Base-by-base conservation (phyloP, 1,140 invertebrate genomes). In the Diprion similis region DNA sequence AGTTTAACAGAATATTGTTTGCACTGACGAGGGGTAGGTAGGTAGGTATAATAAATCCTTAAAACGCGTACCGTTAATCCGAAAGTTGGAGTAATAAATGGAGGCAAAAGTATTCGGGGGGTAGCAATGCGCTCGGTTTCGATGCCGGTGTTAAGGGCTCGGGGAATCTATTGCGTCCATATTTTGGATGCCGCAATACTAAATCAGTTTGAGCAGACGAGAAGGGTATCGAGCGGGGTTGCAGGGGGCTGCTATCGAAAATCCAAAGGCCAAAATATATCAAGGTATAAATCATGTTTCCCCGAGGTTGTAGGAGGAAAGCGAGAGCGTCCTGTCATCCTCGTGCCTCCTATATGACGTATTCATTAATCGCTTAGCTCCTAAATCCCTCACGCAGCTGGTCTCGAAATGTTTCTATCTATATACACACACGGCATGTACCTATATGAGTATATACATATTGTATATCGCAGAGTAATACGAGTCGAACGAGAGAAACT, bases 301-400 rank as follows among this genome's bases (percentile, higher is more conserved):
- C 75, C 76, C 76, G 75, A 76, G 71, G 77, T 75, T 74, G 71
- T 77, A 75, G 76, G 75, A 72, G 72, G 77, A 70, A 72, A 77
- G 69, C 74, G 76, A 79, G 74, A 46, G 17, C 64, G 13, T 46
- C 66, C 47, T 72, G 59, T 75, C 67, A 45, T 73, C 68, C 45
- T 13, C 79, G 75, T 75, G 71, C 78, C 78, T 17, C n/a, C n/a
- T 13, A 17, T 59, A 59, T 59, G 51, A 59, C 51, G 51, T 80
- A 80, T 82, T 83, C 80, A 82, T 83, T 84, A 83, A 84, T 83
- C 81, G 81, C 80, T 80, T 81, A 80, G 78, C 79, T 81, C 77
- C 79, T 77, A 83, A 82, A 83, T 82, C 79, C 79, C 76, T 66
- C 48, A 75, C 75, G 74, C 82, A 82, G 78, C 82, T 83, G 82